Conservation (phyloP, 2,888 invertebrate genomes). For the Augochlorella aurata region DNA sequence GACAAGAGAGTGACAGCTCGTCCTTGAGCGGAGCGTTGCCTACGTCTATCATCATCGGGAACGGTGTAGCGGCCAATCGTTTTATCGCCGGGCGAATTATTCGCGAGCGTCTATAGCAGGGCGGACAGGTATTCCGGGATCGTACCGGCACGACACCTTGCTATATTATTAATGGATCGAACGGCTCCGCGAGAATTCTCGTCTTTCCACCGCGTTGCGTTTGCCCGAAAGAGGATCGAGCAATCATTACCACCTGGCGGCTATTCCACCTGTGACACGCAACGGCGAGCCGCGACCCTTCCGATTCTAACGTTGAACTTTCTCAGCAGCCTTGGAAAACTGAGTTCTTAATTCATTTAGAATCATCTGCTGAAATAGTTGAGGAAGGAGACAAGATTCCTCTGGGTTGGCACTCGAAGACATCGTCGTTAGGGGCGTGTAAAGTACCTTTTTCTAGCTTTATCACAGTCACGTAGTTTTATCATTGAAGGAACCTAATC, state of each 20-base stretch:
- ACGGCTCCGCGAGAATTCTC: slow-evolving; percentile 11
- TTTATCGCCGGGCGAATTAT: slow-evolving; percentile 58
- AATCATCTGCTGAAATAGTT: too few species aligned
- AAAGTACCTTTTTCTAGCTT: too few species aligned
- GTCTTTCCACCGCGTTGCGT: background rate
- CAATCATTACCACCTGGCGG: background rate
- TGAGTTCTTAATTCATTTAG: too few species aligned
- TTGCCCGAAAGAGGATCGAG: background rate
- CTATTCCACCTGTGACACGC: background rate
- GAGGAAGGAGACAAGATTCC: too few species aligned
- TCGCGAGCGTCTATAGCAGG: background rate
- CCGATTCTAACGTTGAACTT: too few species aligned
- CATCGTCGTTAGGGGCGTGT: too few species aligned
- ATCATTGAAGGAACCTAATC: too few species aligned
- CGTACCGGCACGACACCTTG: background rate
- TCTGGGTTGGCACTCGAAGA: too few species aligned
- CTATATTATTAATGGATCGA: slow-evolving; percentile 1
- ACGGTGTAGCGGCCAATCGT: slow-evolving; percentile 50
- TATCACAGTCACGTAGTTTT: too few species aligned
- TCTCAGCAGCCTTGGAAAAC: too few species aligned
- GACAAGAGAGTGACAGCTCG: slow-evolving; percentile 63
- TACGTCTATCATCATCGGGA: slow-evolving; percentile 45
- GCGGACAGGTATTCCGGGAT: background rate
- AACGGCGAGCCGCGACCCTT: too few species aligned
- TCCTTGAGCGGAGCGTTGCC: slow-evolving; percentile 54